Conservation (phyloP, 2,888 invertebrate species). For the Tanytarsus gracilentus region DNA sequence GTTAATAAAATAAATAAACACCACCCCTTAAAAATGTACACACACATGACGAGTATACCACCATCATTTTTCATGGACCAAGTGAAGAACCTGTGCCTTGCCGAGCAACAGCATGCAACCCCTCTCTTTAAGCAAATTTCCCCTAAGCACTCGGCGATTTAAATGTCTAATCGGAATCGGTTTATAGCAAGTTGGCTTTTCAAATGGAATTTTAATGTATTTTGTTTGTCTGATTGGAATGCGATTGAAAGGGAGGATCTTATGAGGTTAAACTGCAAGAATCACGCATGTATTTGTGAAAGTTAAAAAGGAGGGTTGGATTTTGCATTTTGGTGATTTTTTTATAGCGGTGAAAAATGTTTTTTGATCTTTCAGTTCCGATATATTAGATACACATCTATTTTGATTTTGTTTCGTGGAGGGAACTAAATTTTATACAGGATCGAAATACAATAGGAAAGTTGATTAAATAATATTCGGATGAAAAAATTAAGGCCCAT, state of each 20-base stretch:
- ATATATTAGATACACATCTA: not conserved
- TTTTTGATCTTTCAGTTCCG: constrained; percentile 20
- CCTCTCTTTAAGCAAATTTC: not conserved
- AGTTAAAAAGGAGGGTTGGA: constrained; percentile 12
- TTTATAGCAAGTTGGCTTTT: constrained; percentile 26
- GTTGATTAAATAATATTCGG: constrained; percentile 23
- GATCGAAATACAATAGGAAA: constrained; percentile 11
- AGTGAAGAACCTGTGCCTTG: constrained; percentile 22
- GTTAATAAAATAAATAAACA: constrained; percentile 28
- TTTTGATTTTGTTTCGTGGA: not conserved
- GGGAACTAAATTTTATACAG: not conserved
- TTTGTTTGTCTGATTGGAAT: constrained; percentile 28
- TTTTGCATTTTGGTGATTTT: no score
- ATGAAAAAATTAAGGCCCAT: not conserved
- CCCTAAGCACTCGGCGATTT: no score
- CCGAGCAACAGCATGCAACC: not conserved
- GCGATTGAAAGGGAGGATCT: constrained; percentile 21
- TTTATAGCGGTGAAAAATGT: no score
- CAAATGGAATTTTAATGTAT: constrained; percentile 27
- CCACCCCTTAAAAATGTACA: constrained; percentile 2
- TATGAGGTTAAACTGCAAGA: not conserved
- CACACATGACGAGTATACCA: not conserved
- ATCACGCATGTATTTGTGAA: not conserved
- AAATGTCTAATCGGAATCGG: constrained; percentile 28
- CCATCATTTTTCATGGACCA: constrained; percentile 25